Evolutionary conservation across 2,797 vertebrate genomes (phyloP).

Genomic region (Hydrocynus forskahlii): DNA sequence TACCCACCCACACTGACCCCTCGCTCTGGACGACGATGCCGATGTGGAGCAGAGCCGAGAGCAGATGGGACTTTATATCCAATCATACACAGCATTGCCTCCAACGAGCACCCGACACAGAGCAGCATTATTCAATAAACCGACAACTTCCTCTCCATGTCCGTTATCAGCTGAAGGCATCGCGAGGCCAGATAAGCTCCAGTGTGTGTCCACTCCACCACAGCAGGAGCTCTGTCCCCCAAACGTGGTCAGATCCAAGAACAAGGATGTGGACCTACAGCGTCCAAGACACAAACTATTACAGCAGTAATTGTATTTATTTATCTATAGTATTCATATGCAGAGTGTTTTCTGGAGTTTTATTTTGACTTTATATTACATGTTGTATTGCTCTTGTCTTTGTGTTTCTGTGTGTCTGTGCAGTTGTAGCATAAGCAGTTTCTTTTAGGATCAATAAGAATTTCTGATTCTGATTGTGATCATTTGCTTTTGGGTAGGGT

Average conservation of each 20-base stretch:
- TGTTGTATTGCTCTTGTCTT: too few relatives aligned
- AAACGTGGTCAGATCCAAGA: constrained; percentile 45
- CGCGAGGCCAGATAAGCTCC: constrained; percentile 29
- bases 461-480: too few relatives aligned
- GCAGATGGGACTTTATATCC: constrained; percentile 48
- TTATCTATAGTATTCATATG: too few relatives aligned
- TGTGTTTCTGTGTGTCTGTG: too few relatives aligned
- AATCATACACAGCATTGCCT: constrained; percentile 42
- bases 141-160: constrained; percentile 30
- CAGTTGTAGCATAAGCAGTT: too few relatives aligned
- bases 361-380: too few relatives aligned
- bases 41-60: constrained; percentile 19
- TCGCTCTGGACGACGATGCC: background rate
- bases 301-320: too few relatives aligned
- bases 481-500: too few relatives aligned
- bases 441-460: too few relatives aligned
- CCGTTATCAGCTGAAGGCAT: constrained; percentile 44
- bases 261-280: background rate
- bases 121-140: constrained; percentile 46
- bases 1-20: background rate
- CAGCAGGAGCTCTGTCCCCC: constrained; percentile 30
- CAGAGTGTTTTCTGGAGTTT: too few relatives aligned
- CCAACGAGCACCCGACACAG: constrained; percentile 43
- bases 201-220: constrained; percentile 16
- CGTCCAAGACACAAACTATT: too few relatives aligned